These are phyloP conservation scores for Isurus oxyrinchus DNA, from an alignment of 2,113 vertebrate genomes.

Conservation along the genomic window DNA sequence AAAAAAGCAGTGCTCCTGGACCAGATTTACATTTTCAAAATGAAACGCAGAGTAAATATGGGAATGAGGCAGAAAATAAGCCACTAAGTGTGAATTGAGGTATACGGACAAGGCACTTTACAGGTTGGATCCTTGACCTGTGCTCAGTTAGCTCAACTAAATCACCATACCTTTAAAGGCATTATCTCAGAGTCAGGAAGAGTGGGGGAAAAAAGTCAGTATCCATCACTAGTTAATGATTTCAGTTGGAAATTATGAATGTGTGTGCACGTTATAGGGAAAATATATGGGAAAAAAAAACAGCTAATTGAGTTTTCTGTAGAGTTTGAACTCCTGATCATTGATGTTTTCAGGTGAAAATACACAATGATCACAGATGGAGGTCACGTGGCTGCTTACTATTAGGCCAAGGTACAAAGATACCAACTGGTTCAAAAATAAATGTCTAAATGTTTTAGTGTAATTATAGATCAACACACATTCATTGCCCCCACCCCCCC, in stretches of 20 bases:
- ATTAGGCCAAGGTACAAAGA: neutral
- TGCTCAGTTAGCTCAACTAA: neutral
- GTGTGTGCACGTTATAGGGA: neutral
- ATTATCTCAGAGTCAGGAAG: neutral
- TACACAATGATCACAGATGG: neutral
- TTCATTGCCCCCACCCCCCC: neutral
- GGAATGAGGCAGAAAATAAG: neutral
- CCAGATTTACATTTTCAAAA: neutral
- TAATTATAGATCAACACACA: neutral
- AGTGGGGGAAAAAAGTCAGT: neutral
- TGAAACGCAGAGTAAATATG: neutral
- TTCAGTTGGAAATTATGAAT: neutral
- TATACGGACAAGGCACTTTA: neutral
- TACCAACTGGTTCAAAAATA: neutral
- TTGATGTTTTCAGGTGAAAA: neutral
- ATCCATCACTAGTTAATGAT: neutral
- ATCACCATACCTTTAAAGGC: neutral
- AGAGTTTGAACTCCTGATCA: neutral
- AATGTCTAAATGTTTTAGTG: neutral
- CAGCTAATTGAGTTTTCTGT: neutral
- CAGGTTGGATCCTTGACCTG: neutral
- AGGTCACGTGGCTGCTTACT: neutral
- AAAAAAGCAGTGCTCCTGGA: neutral
- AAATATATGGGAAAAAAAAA: neutral
- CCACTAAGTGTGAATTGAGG: neutral